Evolutionary conservation across 2,888 invertebrate genomes (phyloP).

Genomic region (Meiosimyza decipiens): DNA sequence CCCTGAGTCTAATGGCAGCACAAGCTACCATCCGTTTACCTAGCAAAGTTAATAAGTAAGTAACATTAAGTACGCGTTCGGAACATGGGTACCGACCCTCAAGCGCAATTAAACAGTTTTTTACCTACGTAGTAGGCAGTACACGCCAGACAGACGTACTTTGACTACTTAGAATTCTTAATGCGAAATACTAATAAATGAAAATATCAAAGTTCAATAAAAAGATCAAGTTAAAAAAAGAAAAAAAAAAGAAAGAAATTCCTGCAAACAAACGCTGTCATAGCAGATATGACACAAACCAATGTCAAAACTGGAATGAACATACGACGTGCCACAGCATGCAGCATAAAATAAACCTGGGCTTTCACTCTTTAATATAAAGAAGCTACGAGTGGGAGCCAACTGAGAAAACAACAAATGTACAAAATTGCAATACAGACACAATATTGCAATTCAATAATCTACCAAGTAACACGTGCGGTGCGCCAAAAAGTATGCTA

Average conservation of each 20-base stretch:
- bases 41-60: too few relatives aligned
- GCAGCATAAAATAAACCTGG: not conserved
- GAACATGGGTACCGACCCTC: too few relatives aligned
- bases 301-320: conserved; percentile 17
- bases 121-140: too few relatives aligned
- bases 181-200: conserved; percentile 30
- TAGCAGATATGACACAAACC: conserved; percentile 21
- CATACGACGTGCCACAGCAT: conserved; percentile 8
- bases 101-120: too few relatives aligned
- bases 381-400: not conserved
- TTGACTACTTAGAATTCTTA: conserved; percentile 23
- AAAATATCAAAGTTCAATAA: conserved; percentile 16
- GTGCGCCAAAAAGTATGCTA: conserved; percentile 15
- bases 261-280: conserved; percentile 40
- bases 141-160: too few relatives aligned
- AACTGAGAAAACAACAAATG: conserved; percentile 22
- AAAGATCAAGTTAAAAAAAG: conserved; percentile 5
- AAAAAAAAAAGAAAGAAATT: conserved; percentile 21
- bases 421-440: conserved; percentile 25
- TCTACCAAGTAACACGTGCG: not conserved
- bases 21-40: too few relatives aligned
- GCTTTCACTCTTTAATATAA: conserved; percentile 14
- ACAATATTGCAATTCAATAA: conserved; percentile 30
- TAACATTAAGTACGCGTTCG: too few relatives aligned
- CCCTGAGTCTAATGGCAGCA: too few relatives aligned